Base-by-base conservation (phyloP, 2,888 invertebrate genomes). In the Noctua comes region DNA sequence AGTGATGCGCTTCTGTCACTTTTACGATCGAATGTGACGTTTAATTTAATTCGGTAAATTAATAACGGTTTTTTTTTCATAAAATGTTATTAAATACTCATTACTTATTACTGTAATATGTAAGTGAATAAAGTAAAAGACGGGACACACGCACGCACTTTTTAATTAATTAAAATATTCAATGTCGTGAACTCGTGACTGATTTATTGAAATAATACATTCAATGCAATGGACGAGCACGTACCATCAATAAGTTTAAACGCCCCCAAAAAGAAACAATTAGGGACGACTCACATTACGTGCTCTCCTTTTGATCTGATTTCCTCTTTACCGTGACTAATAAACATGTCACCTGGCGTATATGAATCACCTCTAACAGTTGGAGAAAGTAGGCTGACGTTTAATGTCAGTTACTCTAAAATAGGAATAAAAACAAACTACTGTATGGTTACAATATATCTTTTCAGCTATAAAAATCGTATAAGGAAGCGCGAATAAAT, bases 401-500 rank as follows among this genome's bases (percentile, higher is more conserved):
- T 43, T 68, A 70, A 84, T 73, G 68, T 69, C 80, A 83, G 72
- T 74, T 76, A 79, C 31, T 57, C 83, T 80, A 74, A 75, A 80
- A 80, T 81, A 82, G 74, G 79, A 79, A 82, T 80, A 83, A 82
- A 80, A 80, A 80, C 68, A 69, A 77, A 86, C 79, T 88, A 81
- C 80, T 74, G 75, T 79, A 79, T 57, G 59, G 73, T 73, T 73
- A 84, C 82, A 68, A 82, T 86, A 83, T 84, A 83, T 89, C 79
- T 83, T 82, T 80, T 59, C 66, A 85, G 27, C 78, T 73, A 85
- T 89, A 86, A 90, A 90, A 87, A 80, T 83, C 85, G 71, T 84
- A 86, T 76, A 83, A 86, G 87, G 86, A 90, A 85, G 48, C 80
- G 76, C 66, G 74, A 87, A 91, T 92, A 92, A 92, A 92, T 93